Percentiles rank a stretch among this genome's conserved stretches.
These are phyloP conservation scores for Eulithis prunata DNA, from an alignment of 2,888 invertebrate species.

Conservation along the genomic window DNA sequence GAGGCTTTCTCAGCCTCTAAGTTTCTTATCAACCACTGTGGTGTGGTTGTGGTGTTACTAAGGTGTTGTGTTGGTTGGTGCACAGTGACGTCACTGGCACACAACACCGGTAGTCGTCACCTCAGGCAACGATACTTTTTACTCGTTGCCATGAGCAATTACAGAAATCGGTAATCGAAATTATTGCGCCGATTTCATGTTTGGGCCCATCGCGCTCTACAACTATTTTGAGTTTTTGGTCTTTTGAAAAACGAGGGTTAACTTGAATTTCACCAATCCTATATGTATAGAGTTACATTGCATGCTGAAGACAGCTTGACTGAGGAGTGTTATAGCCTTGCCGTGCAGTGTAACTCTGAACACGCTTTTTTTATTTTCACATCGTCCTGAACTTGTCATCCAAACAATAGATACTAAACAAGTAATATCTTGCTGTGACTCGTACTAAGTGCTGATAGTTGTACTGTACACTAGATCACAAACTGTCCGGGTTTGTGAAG, in stretches of 20 bases:
- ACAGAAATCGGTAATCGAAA: slow-evolving; percentile 17
- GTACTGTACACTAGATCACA: no score
- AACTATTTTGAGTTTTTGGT: background rate
- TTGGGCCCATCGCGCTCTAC: background rate
- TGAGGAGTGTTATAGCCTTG: no score
- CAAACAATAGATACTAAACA: no score
- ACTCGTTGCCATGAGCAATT: slow-evolving; percentile 16
- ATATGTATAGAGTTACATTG: no score
- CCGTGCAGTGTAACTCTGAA: no score
- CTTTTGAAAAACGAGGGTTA: background rate
- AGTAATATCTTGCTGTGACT: no score
- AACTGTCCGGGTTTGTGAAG: no score
- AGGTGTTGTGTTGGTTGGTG: background rate
- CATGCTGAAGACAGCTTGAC: no score
- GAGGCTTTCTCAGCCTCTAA: background rate
- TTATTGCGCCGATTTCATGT: slow-evolving; percentile 10
- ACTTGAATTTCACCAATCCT: background rate
- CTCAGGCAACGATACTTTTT: slow-evolving; percentile 21
- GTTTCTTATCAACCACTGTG: background rate
- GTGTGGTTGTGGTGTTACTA: background rate
- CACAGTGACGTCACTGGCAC: background rate
- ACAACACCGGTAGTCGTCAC: slow-evolving; percentile 5
- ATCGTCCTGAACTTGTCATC: no score
- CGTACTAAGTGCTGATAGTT: no score
- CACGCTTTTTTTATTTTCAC: no score